phyloP scores from a whole-genome alignment of 1,140 invertebrate genomes.

The Saxidomus purpurata region DNA sequence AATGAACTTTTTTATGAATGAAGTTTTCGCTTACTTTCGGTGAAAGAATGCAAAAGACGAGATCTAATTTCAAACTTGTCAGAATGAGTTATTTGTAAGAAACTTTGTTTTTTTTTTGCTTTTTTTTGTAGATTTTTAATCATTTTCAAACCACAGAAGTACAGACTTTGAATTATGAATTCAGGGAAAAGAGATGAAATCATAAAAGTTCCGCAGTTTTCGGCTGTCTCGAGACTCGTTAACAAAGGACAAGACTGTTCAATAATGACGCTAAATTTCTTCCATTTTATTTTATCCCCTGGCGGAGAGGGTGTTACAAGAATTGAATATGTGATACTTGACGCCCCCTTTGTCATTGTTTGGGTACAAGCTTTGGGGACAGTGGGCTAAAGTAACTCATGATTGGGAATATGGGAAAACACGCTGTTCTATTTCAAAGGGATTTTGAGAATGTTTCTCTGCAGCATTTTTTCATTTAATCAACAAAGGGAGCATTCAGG shows the following conservation, averaged over 20 bases:
- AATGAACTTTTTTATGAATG: slow-evolving; percentile 26
- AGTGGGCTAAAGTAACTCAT: neutral
- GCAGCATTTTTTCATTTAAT: neutral
- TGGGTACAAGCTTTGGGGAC: neutral
- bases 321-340: neutral
- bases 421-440: neutral
- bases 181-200: neutral
- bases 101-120: neutral
- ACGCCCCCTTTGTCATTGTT: slow-evolving; percentile 11
- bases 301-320: neutral
- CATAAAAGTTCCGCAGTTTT: neutral
- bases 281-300: slow-evolving; percentile 18
- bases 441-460: neutral
- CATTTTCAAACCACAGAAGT: neutral
- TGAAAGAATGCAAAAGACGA: neutral
- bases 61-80: neutral
- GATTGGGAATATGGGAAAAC: neutral
- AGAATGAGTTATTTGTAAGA: neutral
- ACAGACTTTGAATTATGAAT: neutral
- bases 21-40: neutral
- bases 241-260: neutral
- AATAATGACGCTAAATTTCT: slow-evolving; percentile 10
- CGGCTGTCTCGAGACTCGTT: neutral
- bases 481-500: neutral
- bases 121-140: neutral